A percentile compares a stretch with the other conserved stretches of the same genome.
Evolutionary conservation across 2,888 invertebrate genomes (phyloP).

Genomic region (Metopia argyrocephala): DNA sequence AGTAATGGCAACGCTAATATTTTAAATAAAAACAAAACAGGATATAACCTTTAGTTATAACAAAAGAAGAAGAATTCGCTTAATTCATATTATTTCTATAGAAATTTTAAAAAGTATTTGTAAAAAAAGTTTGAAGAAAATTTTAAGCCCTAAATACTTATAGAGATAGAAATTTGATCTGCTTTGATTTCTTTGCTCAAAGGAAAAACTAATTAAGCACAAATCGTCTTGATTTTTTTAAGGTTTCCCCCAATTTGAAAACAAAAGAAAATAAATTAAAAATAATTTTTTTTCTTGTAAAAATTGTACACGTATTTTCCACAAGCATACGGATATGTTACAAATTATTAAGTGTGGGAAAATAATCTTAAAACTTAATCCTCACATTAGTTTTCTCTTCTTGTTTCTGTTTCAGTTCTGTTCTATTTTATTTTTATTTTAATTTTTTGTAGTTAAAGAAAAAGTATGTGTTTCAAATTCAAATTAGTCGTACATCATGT

Average conservation of each 20-base stretch:
- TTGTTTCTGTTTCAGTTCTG: slow-evolving; percentile 4
- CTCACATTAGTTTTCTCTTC: slow-evolving; percentile 4
- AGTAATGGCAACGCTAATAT: not conserved
- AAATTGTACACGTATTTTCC: not conserved
- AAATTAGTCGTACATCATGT: slow-evolving; percentile 65
- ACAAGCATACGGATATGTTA: slow-evolving; percentile 32
- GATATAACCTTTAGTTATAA: no score
- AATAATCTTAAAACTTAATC: slow-evolving; percentile 29
- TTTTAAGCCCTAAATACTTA: not conserved
- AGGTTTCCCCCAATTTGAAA: slow-evolving; percentile 51
- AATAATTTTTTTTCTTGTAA: not conserved
- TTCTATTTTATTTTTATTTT: no score
- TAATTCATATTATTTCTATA: slow-evolving; percentile 43
- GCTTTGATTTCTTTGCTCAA: slow-evolving; percentile 35
- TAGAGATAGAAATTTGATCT: slow-evolving; percentile 40
- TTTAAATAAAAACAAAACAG: no score
- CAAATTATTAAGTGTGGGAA: slow-evolving; percentile 61
- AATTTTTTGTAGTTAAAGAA: no score
- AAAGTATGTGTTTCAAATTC: slow-evolving; percentile 63
- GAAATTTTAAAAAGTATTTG: slow-evolving; percentile 37
- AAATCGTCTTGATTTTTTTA: slow-evolving; percentile 71
- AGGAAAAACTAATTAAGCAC: slow-evolving; percentile 73
- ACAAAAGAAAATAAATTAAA: slow-evolving; percentile 14
- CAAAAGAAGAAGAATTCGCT: no score
- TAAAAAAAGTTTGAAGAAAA: slow-evolving; percentile 18